Base-by-base conservation (phyloP, 92 coral and sea anemone genomes). In the Parazoanthus atlanticus region DNA sequence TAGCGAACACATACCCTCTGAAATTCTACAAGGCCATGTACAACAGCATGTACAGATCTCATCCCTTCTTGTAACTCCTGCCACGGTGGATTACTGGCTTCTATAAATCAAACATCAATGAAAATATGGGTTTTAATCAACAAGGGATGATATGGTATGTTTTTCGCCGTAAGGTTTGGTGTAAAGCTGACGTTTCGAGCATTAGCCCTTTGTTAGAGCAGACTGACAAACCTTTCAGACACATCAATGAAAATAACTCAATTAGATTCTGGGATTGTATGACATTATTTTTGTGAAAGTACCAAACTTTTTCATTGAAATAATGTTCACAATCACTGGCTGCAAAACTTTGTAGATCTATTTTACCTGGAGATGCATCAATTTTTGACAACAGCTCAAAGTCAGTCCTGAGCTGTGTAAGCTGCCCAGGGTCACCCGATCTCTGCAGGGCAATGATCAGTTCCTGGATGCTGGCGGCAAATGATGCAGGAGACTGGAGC, bases 401-500 rank as follows among this genome's bases (percentile, higher is more conserved):
- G 84, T 97, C 97, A 8, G 90, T 88, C 72, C 98, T 89, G 23
- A 97, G 93, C 83, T 92, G 92, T 86, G 96, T 94, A 4, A 97
- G 96, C 77, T 97, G 92, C 17, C 98, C 99, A 8, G 99, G 99
- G 49, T 97, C 99, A 25, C 96, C 95, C 29, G 99, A 97, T 73
- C 99, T 86, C 88, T 95, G 98, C 36, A 97, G 88, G 13, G 98
- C 98, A 66, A 97, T 95, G 54, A 96, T 93, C 92, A 97, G 76
- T 76, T 97, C 99, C 72, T 95, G 97, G 34, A 97, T 97, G 75
- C 99, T 97, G 85, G 95, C 93, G 16, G 98, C 95, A 90, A 97
- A 97, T 17, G 99, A 97, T 54, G 93, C 94, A 67, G 99, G 99
- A 40, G 99, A 90, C 88, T 97, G 99, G 15, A 97, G 95, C 98